A percentile compares a stretch with the other conserved stretches of the same genome.
These are phyloP conservation scores for Drosophila melanosoma DNA, from an alignment of 2,888 invertebrate genomes.

Conservation along the genomic window DNA sequence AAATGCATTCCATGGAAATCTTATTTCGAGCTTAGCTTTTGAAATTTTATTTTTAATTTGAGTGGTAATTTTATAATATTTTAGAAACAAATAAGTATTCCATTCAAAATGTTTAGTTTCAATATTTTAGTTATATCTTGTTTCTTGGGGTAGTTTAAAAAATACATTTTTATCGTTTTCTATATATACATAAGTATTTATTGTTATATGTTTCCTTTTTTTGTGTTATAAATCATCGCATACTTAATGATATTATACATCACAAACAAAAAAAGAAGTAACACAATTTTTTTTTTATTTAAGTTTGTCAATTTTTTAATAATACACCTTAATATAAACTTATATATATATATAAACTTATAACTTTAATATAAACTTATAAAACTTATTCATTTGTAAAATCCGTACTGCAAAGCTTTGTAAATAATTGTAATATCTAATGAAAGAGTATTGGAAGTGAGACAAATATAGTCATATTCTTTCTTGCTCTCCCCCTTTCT, in stretches of 20 bases:
- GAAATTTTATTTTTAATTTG: not conserved
- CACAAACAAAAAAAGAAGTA: not conserved
- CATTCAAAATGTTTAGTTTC: not conserved
- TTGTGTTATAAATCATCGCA: not conserved
- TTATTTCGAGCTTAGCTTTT: not conserved
- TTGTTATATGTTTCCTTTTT: not conserved
- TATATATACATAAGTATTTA: not conserved
- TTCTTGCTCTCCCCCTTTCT: not conserved
- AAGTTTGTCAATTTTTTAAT: no score
- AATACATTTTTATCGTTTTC: not conserved
- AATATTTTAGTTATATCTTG: not conserved
- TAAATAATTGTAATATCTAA: not conserved
- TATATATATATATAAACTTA: not conserved
- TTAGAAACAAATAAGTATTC: not conserved
- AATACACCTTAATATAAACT: not conserved
- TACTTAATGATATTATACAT: not conserved
- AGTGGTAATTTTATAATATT: not conserved
- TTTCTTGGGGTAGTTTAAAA: not conserved
- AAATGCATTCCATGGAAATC: not conserved
- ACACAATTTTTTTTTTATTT: not conserved
- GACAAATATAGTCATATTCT: not conserved
- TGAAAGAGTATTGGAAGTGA: not conserved
- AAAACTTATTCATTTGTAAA: not conserved
- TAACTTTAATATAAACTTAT: no score
- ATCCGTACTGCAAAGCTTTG: not conserved